These are phyloP conservation scores for Anser brachyrhynchus DNA, from an alignment of 2,113 vertebrate species.

Conservation along the genomic window DNA sequence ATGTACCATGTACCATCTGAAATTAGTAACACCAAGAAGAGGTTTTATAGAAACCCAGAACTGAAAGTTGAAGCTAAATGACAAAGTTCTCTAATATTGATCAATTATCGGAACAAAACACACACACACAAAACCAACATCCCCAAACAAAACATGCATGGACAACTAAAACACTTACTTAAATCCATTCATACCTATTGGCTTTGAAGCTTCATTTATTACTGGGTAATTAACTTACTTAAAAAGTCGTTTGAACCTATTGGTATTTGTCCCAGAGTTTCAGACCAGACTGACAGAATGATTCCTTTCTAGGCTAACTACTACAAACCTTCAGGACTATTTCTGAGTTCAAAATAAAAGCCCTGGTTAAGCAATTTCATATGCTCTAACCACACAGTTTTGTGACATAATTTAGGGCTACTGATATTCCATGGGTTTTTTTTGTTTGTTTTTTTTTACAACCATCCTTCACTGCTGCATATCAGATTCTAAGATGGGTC, in stretches of 20 bases:
- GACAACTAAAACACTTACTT: neutral
- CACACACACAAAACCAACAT: neutral
- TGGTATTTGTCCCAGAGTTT: neutral
- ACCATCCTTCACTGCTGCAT: neutral
- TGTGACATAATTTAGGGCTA: rapidly evolving
- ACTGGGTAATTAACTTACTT: too few species aligned
- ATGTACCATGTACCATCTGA: rapidly evolving
- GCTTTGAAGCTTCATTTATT: neutral
- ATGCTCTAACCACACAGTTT: neutral
- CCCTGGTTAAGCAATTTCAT: rapidly evolving
- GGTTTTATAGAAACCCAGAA: neutral
- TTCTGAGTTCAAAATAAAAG: neutral
- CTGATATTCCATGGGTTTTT: neutral
- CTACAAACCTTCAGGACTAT: neutral
- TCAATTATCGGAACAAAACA: neutral
- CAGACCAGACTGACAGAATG: neutral
- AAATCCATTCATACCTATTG: neutral
- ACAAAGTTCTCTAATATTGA: neutral
- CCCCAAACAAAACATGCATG: neutral
- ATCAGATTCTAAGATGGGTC: neutral
- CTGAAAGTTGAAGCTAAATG: neutral
- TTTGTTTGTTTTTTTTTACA: neutral
- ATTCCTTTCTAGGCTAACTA: neutral
- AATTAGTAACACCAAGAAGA: neutral
- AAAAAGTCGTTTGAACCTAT: too few species aligned